phyloP scores from a whole-genome alignment of 1,140 invertebrate genomes.

The Carcinoscorpius rotundicauda region DNA sequence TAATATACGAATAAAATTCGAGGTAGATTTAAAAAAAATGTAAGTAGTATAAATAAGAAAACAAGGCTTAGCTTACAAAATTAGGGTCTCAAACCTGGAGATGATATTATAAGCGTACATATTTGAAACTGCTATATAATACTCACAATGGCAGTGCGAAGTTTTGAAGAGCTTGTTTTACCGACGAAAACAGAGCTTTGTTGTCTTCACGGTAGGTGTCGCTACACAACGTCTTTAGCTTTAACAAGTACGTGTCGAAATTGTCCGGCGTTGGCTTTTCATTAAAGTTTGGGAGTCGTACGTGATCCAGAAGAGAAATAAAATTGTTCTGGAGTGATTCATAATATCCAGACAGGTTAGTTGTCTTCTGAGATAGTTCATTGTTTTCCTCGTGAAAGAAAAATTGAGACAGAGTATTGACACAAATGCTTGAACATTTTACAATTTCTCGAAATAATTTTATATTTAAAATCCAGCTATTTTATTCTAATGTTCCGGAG shows the following conservation, averaged over 20 bases:
- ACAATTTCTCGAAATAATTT: no score
- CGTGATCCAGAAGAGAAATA: slow-evolving; percentile 76
- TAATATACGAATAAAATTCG: no score
- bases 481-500: no score
- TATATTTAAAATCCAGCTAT: no score
- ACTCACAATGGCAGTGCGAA: slow-evolving; percentile 51
- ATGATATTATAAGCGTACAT: no score
- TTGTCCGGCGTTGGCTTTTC: slow-evolving; percentile 55
- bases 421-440: background rate
- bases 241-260: slow-evolving; percentile 82
- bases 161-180: slow-evolving; percentile 78
- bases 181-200: slow-evolving; percentile 64
- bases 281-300: slow-evolving; percentile 54
- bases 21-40: no score
- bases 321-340: slow-evolving; percentile 85
- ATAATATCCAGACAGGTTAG: slow-evolving; percentile 79
- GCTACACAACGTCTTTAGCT: slow-evolving; percentile 76
- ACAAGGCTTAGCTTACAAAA: no score
- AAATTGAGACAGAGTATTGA: slow-evolving; percentile 2
- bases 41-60: no score
- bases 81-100: no score
- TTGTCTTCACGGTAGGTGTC: slow-evolving; percentile 46
- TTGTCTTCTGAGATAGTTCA: slow-evolving; percentile 49
- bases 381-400: slow-evolving; percentile 35
- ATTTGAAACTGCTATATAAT: no score